These are phyloP conservation scores for Venusia cambrica DNA, from an alignment of 2,888 invertebrate genomes.

Conservation along the genomic window DNA sequence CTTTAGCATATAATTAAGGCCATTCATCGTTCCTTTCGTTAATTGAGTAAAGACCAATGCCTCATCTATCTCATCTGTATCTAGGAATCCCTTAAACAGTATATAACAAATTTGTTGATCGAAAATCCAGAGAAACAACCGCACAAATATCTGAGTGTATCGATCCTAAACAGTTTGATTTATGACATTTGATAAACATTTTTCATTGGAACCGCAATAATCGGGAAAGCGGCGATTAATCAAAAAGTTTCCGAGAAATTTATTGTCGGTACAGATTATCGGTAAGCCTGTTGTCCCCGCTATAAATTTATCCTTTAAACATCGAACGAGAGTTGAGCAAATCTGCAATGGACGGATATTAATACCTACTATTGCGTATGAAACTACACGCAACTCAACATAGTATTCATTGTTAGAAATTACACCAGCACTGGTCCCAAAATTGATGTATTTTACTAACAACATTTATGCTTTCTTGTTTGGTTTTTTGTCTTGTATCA, in stretches of 20 bases:
- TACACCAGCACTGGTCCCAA: too few relatives aligned
- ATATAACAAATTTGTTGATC: too few relatives aligned
- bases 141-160: too few relatives aligned
- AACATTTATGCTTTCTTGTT: too few relatives aligned
- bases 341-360: conserved; percentile 10
- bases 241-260: conserved; percentile 53
- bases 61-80: too few relatives aligned
- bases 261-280: conserved; percentile 54
- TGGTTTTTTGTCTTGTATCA: too few relatives aligned
- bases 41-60: too few relatives aligned
- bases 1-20: too few relatives aligned
- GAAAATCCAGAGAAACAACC: too few relatives aligned
- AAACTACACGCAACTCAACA: not conserved
- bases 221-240: conserved; percentile 52
- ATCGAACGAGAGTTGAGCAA: conserved; percentile 25
- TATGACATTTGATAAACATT: conserved; percentile 35
- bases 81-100: too few relatives aligned
- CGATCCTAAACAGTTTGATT: conserved; percentile 28
- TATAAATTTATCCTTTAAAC: conserved; percentile 41
- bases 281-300: conserved; percentile 48
- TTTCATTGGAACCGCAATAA: conserved; percentile 44
- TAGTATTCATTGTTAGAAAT: not conserved
- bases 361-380: conserved; percentile 1
- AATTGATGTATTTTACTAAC: too few relatives aligned
- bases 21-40: too few relatives aligned